Evolutionary conservation across 2,888 invertebrate genomes (phyloP), one percentile per base, ranked within the genome.

Genomic region (Epicampocera succincta): DNA sequence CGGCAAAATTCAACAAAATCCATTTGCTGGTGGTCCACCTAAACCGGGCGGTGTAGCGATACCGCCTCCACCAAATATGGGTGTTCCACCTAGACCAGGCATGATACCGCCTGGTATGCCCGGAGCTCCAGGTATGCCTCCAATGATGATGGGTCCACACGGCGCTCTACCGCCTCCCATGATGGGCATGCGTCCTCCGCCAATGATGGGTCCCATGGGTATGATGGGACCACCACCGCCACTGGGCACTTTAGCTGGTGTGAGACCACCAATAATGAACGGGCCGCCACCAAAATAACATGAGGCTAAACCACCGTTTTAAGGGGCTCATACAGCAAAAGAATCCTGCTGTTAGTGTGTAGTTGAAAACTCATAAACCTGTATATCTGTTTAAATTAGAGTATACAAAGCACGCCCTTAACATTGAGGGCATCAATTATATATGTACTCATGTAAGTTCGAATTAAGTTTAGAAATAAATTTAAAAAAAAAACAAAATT

Each of bases 1-100:
- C 52, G 98, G 98, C 50, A 98, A 98, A 92, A 98, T 98, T 82
- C 96, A 96, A 9, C 95, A 96, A 77, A 97, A 97, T 92, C 98
- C 97, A 61, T 98, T 97, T 87, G 95, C 95, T 1, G 89, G 88
- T 21, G 93, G 92, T 3, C 91, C 90, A n/a, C 93, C 92, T 3
- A 94, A 94, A 86, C 89, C 90, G 0, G 91, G 92, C 61, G 83
- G 81, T 17, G 77, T 80, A 9, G 95, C 95, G 25, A 96, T 95
- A 8, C 94, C 95, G 0, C 96, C 97, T 87, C 96, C 97, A 33
- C 97, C 97, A 6, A 92, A 92, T 90, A 90, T 93, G 46, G 92
- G 91, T 0, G 92, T 95, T 86, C 93, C 89, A 79, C 92, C 90
- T 73, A 92, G 92, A 0, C 93, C 93, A 11, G 95, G 95, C 0